Conservation (phyloP, 37 sponge, comb jelly and placozoan genomes). For the Chondrilla cf. caribensis region DNA sequence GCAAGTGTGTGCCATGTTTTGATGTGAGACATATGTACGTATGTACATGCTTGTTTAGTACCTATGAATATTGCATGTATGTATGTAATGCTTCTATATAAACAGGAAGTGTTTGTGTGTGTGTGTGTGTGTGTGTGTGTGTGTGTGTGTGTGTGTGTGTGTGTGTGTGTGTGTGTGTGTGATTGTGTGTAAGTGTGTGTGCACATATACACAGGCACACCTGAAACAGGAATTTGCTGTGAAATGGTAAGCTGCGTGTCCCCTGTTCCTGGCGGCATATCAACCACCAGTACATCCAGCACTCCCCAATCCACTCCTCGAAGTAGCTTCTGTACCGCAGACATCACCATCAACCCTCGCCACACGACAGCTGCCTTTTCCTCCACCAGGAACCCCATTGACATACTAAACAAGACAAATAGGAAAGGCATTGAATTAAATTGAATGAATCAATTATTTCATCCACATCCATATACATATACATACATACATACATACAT, state of each 20-base stretch:
- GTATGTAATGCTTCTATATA: too few species aligned
- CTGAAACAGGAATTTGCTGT: constrained; percentile 77
- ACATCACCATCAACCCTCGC: constrained; percentile 99
- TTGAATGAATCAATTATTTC: neutral
- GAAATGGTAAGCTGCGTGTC: constrained; percentile 94
- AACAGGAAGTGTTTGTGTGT: too few species aligned
- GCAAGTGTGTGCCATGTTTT: neutral
- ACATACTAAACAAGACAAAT: constrained; percentile 91
- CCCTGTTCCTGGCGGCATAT: constrained; percentile 99
- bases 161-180: too few species aligned
- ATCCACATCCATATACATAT: too few species aligned
- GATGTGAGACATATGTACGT: too few species aligned
- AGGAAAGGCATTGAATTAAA: neutral
- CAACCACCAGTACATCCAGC: constrained; percentile 92
- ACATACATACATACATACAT: neutral
- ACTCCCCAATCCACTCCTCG: constrained; percentile 84
- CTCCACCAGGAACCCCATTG: constrained; percentile 98
- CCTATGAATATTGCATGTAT: neutral
- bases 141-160: too few species aligned
- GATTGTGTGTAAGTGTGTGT: too few species aligned
- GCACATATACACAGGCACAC: constrained; percentile 3
- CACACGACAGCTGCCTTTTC: constrained; percentile 89
- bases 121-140: too few species aligned
- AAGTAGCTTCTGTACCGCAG: constrained; percentile 89
- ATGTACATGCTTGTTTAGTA: too few species aligned